phyloP scores from a whole-genome alignment of 2,797 vertebrate genomes.

The Pipistrellus nathusii region DNA sequence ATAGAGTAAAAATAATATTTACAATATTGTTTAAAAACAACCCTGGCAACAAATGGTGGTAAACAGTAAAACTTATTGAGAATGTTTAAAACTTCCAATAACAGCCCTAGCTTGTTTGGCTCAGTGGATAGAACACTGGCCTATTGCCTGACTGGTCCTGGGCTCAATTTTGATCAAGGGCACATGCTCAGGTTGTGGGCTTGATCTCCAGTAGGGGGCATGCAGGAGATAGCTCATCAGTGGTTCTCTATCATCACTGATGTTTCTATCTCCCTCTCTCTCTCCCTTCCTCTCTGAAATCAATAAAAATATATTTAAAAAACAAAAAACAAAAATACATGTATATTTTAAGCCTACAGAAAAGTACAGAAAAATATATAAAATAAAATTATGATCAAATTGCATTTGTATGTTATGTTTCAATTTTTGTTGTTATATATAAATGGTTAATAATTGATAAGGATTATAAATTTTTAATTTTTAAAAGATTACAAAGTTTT shows the following conservation, averaged over 20 bases:
- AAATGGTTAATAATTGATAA: constrained; percentile 9
- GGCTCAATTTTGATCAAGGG: too few species aligned
- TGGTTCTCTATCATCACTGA: too few species aligned
- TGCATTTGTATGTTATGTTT: constrained; percentile 6
- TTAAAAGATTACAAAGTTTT: constrained; percentile 55
- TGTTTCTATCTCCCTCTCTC: too few species aligned
- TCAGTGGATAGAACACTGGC: too few species aligned
- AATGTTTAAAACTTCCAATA: constrained; percentile 12
- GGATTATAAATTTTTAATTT: background rate
- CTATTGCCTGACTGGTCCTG: too few species aligned
- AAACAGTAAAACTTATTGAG: constrained; percentile 29
- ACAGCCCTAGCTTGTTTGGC: too few species aligned
- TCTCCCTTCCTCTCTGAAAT: too few species aligned
- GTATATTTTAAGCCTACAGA: background rate
- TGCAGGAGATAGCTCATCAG: too few species aligned
- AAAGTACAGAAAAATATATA: background rate
- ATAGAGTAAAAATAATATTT: constrained; percentile 44
- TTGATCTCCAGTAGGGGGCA: too few species aligned
- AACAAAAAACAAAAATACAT: too few species aligned
- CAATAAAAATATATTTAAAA: too few species aligned
- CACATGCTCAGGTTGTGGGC: background rate
- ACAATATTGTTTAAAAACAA: constrained; percentile 17
- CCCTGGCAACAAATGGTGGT: background rate
- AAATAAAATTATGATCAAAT: background rate
- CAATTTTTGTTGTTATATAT: background rate